These are phyloP conservation scores for Mionectes macconnelli DNA, from an alignment of 2,113 vertebrate species.

Conservation along the genomic window DNA sequence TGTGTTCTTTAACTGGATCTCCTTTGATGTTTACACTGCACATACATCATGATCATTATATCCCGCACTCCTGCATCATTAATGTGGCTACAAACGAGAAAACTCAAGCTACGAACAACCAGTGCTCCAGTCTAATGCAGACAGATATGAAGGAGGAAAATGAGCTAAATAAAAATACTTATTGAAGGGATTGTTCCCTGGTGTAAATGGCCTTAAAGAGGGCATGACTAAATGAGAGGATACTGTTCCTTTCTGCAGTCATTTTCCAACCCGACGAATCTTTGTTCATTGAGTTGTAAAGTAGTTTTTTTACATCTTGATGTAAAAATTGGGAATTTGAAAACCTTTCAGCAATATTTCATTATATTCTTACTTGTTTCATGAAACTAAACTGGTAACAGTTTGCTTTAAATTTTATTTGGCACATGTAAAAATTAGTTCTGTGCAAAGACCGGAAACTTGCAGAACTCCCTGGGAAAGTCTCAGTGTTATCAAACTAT, in stretches of 20 bases:
- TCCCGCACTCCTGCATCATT: not conserved
- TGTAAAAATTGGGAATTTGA: not conserved
- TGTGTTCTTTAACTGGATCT: constrained; percentile 41
- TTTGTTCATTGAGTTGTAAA: not conserved
- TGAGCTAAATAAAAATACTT: constrained; percentile 41
- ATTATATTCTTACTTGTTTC: not conserved
- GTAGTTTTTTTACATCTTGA: not conserved
- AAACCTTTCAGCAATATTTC: not conserved
- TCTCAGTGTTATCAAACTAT: not conserved
- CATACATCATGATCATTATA: constrained; percentile 28
- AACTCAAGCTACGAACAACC: constrained; percentile 17
- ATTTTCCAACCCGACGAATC: not conserved
- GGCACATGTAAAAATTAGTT: not conserved
- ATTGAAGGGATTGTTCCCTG: constrained; percentile 13
- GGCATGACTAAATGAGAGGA: not conserved
- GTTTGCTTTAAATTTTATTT: not conserved
- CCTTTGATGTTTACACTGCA: constrained; percentile 62
- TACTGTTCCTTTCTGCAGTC: not conserved
- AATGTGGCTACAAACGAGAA: constrained; percentile 23
- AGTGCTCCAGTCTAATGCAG: not conserved
- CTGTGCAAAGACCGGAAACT: not conserved
- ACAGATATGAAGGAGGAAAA: constrained; percentile 1
- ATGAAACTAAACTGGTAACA: not conserved
- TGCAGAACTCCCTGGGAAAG: not conserved
- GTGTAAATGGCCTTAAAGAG: not conserved